Percentiles rank a stretch among this genome's conserved stretches.
Evolutionary conservation across 37 sponge, comb jelly and placozoan genomes (phyloP).

Genomic region (Tethya wilhelma): DNA sequence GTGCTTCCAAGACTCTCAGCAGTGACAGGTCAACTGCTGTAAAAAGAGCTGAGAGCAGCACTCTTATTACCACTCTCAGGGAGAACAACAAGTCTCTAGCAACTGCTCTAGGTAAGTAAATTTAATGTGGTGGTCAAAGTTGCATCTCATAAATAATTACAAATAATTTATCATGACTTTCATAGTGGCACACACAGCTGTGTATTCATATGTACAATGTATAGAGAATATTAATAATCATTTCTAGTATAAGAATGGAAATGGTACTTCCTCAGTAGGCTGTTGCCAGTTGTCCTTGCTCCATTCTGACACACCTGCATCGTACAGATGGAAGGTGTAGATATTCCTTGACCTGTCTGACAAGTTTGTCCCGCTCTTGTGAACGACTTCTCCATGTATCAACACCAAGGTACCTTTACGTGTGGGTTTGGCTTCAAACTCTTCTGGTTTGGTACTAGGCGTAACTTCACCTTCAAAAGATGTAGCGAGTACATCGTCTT

Average conservation of each 20-base stretch:
- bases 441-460: conserved; percentile 38
- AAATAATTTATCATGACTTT: no score
- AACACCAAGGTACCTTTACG: conserved; percentile 87
- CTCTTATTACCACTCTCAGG: conserved; percentile 1
- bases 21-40: background rate
- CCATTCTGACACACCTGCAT: conserved; percentile 82
- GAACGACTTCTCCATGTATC: conserved; percentile 93
- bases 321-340: conserved; percentile 97
- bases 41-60: conserved; percentile 4
- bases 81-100: conserved; percentile 28
- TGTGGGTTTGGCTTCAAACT: conserved; percentile 75
- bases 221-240: no score
- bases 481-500: conserved; percentile 41
- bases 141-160: no score
- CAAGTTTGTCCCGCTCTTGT: conserved; percentile 83
- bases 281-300: conserved; percentile 94
- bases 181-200: no score
- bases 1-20: background rate
- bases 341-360: conserved; percentile 85
- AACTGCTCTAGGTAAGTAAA: conserved; percentile 31
- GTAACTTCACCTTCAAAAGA: conserved; percentile 43
- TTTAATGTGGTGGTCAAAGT: no score
- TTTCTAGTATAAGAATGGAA: conserved; percentile 69
- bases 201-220: no score
- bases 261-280: conserved; percentile 73